Base-by-base conservation (phyloP, 2,888 invertebrate species). In the Atrina japonica region DNA sequence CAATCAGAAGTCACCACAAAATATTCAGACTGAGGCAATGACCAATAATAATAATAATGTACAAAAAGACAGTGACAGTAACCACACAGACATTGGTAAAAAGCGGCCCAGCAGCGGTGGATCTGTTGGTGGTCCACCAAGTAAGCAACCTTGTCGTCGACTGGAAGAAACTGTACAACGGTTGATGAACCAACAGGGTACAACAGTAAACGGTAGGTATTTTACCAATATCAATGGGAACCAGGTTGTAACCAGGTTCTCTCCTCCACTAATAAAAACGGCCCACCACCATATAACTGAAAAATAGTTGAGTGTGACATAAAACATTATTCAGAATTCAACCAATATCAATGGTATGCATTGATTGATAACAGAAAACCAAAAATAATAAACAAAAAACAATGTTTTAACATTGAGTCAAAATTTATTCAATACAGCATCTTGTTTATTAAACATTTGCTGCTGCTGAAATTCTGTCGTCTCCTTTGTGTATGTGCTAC, bases 81-180 rank as follows among this genome's bases (percentile, higher is more conserved):
- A 35, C 11, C 35, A 35, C 11, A 7, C 11, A 16, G 61, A 64
- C 30, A 47, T 55, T 35, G 23, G 41, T 18, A 64, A 40, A 16
- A 69, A 69, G 49, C 56, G 69, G 58, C 64, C 50, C 27, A 49
- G 25, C 23, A 43, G 11, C 6, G 27, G 56, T n/a, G 23, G 40
- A 11, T n/a, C n/a, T n/a, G n/a, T n/a, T n/a, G 47, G 64, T 43
- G 63, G 55, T 29, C 69, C 69, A 50, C 18, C 64, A 2, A 49
- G 47, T 1, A 53, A 67, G 29, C 35, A 52, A 40, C 49, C 66
- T 3, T 60, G 66, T 50, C 59, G 50, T 9, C 47, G 67, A 18
- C 63, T 72, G n/a, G 71, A 72, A n/a, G 71, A 66, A 43, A 67
- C 66, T 7, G 66, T 66, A 23, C 53, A 67, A 23, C 43, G 67